Evolutionary conservation across 2,113 vertebrate species (phyloP).

Genomic region (Labeo catla): DNA sequence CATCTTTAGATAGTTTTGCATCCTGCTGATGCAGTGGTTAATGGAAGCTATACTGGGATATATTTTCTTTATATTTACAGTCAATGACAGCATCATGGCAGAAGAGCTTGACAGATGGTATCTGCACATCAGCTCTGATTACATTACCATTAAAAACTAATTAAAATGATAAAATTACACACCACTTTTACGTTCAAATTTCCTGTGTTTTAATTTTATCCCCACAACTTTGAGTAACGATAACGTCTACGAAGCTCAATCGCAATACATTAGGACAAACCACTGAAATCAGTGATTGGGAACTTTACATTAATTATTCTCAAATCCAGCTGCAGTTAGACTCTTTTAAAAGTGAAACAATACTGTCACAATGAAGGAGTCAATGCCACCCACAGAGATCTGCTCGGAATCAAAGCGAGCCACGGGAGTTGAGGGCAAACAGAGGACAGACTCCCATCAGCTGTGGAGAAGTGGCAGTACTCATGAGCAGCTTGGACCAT

Average conservation of each 20-base stretch:
- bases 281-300: slow-evolving; percentile 2
- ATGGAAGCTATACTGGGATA: not conserved
- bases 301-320: slow-evolving; percentile 30
- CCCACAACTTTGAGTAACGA: not conserved
- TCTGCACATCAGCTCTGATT: slow-evolving; percentile 11
- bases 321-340: slow-evolving; percentile 37
- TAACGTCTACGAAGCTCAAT: slow-evolving; percentile 12
- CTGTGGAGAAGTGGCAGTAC: not conserved
- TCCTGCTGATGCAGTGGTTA: not conserved
- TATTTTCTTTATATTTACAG: not conserved
- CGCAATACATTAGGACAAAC: not conserved
- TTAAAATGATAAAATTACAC: not conserved
- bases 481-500: not conserved
- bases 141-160: slow-evolving; percentile 5
- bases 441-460: not conserved
- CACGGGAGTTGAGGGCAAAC: not conserved
- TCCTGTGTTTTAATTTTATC: not conserved
- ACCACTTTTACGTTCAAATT: not conserved
- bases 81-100: not conserved
- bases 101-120: slow-evolving; percentile 13
- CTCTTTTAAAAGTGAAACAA: slow-evolving; percentile 50
- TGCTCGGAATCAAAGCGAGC: slow-evolving; percentile 27
- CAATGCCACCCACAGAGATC: slow-evolving; percentile 14
- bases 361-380: slow-evolving; percentile 6
- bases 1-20: slow-evolving; percentile 17